These are phyloP conservation scores for Ypsolopha sequella DNA, from an alignment of 2,888 invertebrate species.

Conservation along the genomic window DNA sequence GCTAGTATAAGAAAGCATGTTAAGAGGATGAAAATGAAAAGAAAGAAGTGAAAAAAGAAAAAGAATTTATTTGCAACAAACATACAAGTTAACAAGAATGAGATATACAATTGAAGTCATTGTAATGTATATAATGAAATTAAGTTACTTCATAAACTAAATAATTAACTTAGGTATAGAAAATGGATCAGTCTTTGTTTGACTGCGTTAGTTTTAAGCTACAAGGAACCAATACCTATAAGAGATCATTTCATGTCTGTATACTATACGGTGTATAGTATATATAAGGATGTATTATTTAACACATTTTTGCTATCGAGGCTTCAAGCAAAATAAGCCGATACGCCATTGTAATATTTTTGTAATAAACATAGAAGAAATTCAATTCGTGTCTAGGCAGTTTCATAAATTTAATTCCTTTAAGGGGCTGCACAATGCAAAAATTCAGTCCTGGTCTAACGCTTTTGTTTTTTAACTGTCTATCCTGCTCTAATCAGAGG, in stretches of 20 bases:
- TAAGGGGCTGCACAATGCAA: too few species aligned
- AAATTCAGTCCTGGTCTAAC: too few species aligned
- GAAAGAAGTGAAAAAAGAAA: conserved; percentile 62
- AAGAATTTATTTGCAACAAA: conserved; percentile 69
- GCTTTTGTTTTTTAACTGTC: too few species aligned
- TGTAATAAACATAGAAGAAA: too few species aligned
- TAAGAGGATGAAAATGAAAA: conserved; percentile 67
- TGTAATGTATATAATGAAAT: conserved; percentile 11
- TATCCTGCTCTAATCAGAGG: too few species aligned
- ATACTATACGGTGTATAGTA: too few species aligned
- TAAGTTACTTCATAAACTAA: neutral
- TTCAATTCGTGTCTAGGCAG: too few species aligned
- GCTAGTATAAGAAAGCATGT: conserved; percentile 64
- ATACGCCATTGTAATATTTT: too few species aligned
- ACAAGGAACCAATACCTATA: conserved; percentile 3
- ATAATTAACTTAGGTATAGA: neutral
- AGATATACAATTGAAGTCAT: conserved; percentile 42
- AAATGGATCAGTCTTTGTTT: conserved; percentile 1
- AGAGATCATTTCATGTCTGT: neutral
- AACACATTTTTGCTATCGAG: too few species aligned
- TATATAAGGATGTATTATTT: too few species aligned
- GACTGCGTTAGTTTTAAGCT: neutral
- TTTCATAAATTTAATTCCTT: too few species aligned
- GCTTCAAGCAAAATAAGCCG: too few species aligned
- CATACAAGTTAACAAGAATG: conserved; percentile 61